Percentiles rank a stretch among this genome's conserved stretches.
Evolutionary conservation across 2,113 vertebrate genomes (phyloP).

Genomic region (Dicrurus megarhynchus): DNA sequence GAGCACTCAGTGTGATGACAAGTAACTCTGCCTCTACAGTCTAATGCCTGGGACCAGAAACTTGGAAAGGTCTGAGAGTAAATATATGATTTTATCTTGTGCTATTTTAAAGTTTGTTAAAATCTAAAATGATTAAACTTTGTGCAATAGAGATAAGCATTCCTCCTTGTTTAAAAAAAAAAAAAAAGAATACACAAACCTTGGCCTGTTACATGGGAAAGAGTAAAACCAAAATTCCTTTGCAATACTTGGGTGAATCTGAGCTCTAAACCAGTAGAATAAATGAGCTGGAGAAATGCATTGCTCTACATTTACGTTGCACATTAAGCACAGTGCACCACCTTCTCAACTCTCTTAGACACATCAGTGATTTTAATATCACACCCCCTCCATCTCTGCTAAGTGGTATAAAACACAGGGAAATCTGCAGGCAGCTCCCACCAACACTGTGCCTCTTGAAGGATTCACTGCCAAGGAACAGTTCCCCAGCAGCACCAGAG

Average conservation of each 20-base stretch:
- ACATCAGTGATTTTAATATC: neutral
- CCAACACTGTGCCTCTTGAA: neutral
- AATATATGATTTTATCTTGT: neutral
- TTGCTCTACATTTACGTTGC: neutral
- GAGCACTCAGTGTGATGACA: neutral
- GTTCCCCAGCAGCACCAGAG: neutral
- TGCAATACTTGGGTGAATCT: neutral
- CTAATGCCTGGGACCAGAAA: neutral
- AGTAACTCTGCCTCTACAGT: neutral
- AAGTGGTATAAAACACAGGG: neutral
- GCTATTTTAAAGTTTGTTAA: neutral
- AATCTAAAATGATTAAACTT: neutral
- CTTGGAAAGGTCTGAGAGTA: neutral
- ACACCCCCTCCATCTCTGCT: neutral
- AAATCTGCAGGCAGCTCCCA: neutral
- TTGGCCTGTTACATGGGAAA: neutral
- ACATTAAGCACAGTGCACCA: neutral
- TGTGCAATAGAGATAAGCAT: neutral
- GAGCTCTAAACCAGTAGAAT: neutral
- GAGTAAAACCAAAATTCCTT: neutral
- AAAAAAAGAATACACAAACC: neutral
- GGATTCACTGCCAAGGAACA: neutral
- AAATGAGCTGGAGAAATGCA: neutral
- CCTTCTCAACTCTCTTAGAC: neutral
- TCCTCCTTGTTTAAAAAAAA: neutral